Base-by-base conservation (phyloP, 2,888 invertebrate species). In the Coleophora deauratella region DNA sequence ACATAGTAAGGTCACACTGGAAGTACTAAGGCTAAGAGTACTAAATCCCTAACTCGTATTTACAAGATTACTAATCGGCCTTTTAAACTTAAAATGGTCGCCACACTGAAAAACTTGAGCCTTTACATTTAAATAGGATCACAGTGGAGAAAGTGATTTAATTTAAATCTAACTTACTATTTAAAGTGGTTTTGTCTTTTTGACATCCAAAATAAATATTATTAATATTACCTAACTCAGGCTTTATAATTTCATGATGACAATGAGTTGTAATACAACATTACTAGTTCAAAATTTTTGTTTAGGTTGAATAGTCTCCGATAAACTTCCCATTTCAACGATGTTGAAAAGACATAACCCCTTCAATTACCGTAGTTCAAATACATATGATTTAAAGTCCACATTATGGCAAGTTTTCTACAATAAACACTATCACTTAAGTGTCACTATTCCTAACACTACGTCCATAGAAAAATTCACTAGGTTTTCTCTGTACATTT, bases 111-210 rank as follows among this genome's bases (percentile, higher is more conserved):
- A 21, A 72, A 63, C 66, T 82, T 82, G 84, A 85, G 85, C 85
- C 72, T 59, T 79, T 72, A 79, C 62, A 74, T 72, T 77, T 75
- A 76, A 77, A 73, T 81, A 84, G 84, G 85, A 85, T 85, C 85
- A 85, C 85, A 85, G 85, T 85, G 85, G 81, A 84, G 77, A 81
- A 78, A 82, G 84, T 84, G 79, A 79, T 80, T 78, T 73, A 72
- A 68, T 66, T 67, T 79, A 79, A 64, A 72, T 75, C 73, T 74
- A 46, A 21, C 41, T 33, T 41, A 43, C 43, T 35, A 15, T 31
- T 27, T 9, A 46, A 49, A 30, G 31, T 9, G 10, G 4, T 31
- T 31, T 31, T 31, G 2, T 21, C 21, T 21, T 4, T 21, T n/a
- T n/a, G n/a, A n/a, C n/a, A n/a, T n/a, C n/a, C n/a, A n/a, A n/a